phyloP scores from a whole-genome alignment of 2,113 vertebrate genomes.

The Ammodytes dubius region DNA sequence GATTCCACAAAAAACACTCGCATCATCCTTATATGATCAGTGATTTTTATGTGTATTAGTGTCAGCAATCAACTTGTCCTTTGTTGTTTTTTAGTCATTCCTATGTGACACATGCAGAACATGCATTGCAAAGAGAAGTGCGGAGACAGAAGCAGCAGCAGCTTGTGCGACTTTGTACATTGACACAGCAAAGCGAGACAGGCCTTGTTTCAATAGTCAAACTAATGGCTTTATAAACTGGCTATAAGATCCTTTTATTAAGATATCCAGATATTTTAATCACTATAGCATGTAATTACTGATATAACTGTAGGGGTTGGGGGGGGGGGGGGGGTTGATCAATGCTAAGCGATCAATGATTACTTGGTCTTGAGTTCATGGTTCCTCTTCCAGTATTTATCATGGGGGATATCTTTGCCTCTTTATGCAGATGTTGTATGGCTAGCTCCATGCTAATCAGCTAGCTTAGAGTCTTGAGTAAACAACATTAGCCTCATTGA shows the following conservation, averaged over 20 bases:
- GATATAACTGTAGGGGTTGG: neutral
- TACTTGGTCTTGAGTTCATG: neutral
- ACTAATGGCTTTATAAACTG: conserved; percentile 19
- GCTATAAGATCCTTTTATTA: neutral
- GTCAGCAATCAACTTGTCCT: conserved; percentile 11
- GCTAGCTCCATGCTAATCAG: neutral
- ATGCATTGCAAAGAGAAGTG: conserved; percentile 65
- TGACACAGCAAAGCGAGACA: conserved; percentile 29
- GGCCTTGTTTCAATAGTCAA: conserved; percentile 53
- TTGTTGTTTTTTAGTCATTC: conserved; percentile 47
- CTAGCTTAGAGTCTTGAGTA: neutral
- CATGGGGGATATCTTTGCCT: neutral
- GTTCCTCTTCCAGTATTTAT: neutral
- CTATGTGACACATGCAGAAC: conserved; percentile 72
- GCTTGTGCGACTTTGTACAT: conserved; percentile 47
- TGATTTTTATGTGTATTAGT: conserved; percentile 22
- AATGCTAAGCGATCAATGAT: neutral
- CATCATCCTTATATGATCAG: neutral
- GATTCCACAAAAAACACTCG: neutral
- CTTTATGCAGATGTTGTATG: neutral
- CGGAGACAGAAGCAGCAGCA: conserved; percentile 33
- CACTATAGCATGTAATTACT: neutral
- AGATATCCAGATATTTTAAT: neutral
- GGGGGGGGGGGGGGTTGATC: neutral
- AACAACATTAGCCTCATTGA: neutral